These are phyloP conservation scores for Drosophila tropicalis DNA, from an alignment of 1,140 invertebrate species.

Conservation along the genomic window DNA sequence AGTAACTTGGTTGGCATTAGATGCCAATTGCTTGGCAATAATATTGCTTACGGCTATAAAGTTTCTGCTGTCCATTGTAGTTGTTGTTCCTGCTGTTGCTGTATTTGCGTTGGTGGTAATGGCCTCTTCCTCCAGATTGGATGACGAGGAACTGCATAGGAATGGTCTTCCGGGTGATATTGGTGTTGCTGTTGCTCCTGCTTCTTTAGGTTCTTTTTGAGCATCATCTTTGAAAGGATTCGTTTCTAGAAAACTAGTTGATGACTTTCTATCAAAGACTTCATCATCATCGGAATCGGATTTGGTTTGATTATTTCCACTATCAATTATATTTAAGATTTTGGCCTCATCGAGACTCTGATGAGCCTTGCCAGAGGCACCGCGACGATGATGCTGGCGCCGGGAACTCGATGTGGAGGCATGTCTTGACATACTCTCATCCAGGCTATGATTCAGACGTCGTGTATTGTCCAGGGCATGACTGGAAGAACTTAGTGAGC, in stretches of 20 bases:
- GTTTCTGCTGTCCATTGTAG: conserved; percentile 59
- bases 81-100: not conserved
- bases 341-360: conserved; percentile 87
- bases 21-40: conserved; percentile 74
- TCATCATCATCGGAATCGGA: conserved; percentile 70
- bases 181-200: conserved; percentile 2
- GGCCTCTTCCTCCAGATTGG: conserved; percentile 45
- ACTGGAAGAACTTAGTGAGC: conserved; percentile 70
- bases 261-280: conserved; percentile 63
- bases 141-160: conserved; percentile 53
- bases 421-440: conserved; percentile 86
- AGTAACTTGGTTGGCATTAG: conserved; percentile 67
- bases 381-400: conserved; percentile 53
- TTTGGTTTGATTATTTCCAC: conserved; percentile 22
- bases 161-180: conserved; percentile 43
- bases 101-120: not conserved
- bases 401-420: conserved; percentile 30
- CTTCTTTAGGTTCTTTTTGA: conserved; percentile 30
- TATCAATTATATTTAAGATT: conserved; percentile 74
- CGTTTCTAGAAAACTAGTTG: conserved; percentile 66
- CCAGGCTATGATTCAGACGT: conserved; percentile 87
- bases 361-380: conserved; percentile 80
- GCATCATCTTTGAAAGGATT: conserved; percentile 80
- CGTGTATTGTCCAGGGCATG: conserved; percentile 79
- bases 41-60: conserved; percentile 79